Evolutionary conservation across 23 tunicate genomes (phyloP).

Genomic region (Clavelina lepadiformis): DNA sequence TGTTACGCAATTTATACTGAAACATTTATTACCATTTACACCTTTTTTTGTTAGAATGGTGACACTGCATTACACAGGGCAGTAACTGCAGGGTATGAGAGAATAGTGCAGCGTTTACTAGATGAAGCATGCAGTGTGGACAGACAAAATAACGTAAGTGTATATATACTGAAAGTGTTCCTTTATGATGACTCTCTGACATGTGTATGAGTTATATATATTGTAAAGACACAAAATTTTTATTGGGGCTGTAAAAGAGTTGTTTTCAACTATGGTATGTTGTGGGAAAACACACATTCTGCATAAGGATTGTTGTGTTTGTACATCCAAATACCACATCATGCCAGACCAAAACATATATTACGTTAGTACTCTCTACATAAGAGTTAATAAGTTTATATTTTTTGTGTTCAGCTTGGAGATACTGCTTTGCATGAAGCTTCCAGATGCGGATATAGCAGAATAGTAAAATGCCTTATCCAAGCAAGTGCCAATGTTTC

Average conservation of each 20-base stretch:
- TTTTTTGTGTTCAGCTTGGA: slow-evolving; percentile 27
- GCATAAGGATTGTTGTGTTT: too few relatives aligned
- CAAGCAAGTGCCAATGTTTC: slow-evolving; percentile 29
- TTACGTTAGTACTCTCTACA: too few relatives aligned
- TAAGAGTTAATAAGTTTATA: too few relatives aligned
- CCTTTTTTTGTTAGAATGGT: slow-evolving; percentile 40
- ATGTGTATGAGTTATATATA: background rate
- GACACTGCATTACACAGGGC: slow-evolving; percentile 65
- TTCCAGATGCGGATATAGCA: slow-evolving; percentile 43
- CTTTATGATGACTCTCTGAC: too few relatives aligned
- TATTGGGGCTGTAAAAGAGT: too few relatives aligned
- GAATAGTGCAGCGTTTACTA: slow-evolving; percentile 37
- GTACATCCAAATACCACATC: too few relatives aligned
- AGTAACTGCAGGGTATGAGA: slow-evolving; percentile 25
- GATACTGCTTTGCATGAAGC: slow-evolving; percentile 69
- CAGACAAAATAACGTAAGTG: slow-evolving; percentile 36
- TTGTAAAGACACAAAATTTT: background rate
- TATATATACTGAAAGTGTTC: too few relatives aligned
- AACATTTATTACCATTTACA: background rate
- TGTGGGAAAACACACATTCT: too few relatives aligned
- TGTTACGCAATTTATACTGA: background rate
- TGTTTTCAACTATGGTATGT: too few relatives aligned
- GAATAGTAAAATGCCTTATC: slow-evolving; percentile 30
- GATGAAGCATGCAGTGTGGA: slow-evolving; percentile 60
- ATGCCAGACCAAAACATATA: too few relatives aligned